phyloP scores from a whole-genome alignment of 2,888 invertebrate species.

The Xestia rhomboidea region DNA sequence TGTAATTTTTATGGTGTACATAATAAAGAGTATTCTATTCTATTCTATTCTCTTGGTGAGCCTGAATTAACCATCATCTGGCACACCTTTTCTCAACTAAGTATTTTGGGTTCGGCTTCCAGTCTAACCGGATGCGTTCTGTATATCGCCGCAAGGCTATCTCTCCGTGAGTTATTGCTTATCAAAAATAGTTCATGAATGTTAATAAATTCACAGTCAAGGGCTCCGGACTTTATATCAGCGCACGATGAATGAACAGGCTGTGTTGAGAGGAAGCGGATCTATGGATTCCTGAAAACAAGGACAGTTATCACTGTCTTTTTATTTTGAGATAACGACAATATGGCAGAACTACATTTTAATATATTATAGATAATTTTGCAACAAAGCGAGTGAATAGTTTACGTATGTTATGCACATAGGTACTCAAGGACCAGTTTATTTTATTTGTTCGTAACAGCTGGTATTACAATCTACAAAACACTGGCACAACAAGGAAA shows the following conservation, averaged over 20 bases:
- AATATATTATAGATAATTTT: not conserved
- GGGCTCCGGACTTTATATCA: constrained; percentile 8
- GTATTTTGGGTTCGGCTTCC: no score
- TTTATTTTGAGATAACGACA: not conserved
- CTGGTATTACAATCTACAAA: not conserved
- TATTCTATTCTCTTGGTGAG: no score
- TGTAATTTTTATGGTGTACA: no score
- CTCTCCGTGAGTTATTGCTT: constrained; percentile 42
- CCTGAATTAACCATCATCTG: no score
- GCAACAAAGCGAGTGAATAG: not conserved
- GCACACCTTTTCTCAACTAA: no score
- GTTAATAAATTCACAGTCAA: constrained; percentile 21
- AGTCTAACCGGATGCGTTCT: not conserved
- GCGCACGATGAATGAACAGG: not conserved
- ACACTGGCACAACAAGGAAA: not conserved
- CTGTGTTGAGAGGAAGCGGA: not conserved
- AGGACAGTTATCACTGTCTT: not conserved
- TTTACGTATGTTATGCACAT: not conserved
- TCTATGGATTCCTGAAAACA: not conserved
- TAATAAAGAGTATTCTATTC: no score
- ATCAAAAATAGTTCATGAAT: constrained; percentile 39
- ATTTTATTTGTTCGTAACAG: not conserved
- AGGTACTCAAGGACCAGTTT: not conserved
- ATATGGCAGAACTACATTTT: not conserved
- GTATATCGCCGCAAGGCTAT: constrained; percentile 44